Conservation (phyloP, 2,797 vertebrate species). For the Hapalemur alaotrensis region DNA sequence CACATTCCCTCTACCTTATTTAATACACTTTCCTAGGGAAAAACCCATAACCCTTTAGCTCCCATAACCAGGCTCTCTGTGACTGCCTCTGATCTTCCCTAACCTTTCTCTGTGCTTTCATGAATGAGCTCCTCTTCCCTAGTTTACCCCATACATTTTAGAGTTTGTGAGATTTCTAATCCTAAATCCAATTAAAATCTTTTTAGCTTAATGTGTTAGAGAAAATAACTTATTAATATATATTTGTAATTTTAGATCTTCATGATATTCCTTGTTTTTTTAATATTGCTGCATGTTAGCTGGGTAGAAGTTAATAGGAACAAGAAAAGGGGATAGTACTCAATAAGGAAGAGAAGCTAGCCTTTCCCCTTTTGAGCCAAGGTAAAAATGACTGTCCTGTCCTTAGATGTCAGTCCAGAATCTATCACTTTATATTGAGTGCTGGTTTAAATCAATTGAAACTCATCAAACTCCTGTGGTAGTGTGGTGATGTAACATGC, state of each 20-base stretch:
- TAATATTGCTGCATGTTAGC: background rate
- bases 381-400: background rate
- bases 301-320: background rate
- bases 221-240: background rate
- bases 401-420: background rate
- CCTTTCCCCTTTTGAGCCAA: background rate
- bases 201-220: background rate
- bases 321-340: background rate
- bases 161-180: background rate
- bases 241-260: background rate
- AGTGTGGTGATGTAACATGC: conserved; percentile 40
- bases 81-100: background rate
- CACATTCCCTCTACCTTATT: background rate
- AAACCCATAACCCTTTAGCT: background rate
- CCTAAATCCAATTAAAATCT: background rate
- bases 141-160: background rate
- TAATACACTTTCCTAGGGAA: background rate
- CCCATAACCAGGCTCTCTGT: background rate
- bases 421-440: conserved; percentile 32
- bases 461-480: conserved; percentile 11
- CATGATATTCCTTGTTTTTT: background rate
- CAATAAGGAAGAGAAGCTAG: background rate
- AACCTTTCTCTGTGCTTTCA: background rate
- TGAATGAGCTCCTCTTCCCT: background rate
- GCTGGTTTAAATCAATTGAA: conserved; percentile 24